phyloP scores from a whole-genome alignment of 1,140 invertebrate species.

The Camponotus pennsylvanicus region DNA sequence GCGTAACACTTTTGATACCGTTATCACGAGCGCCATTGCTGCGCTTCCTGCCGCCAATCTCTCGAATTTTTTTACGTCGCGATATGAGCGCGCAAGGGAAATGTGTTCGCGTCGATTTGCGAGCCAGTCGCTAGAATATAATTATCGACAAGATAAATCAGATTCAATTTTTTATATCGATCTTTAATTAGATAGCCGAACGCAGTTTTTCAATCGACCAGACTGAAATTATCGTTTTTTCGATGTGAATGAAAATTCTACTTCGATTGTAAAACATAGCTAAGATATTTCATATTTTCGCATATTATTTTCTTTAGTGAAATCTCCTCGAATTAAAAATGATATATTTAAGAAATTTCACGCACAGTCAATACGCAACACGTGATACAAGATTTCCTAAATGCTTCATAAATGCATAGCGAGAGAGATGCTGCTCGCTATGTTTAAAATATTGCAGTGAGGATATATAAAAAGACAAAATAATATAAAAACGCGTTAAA shows the following conservation, averaged over 20 bases:
- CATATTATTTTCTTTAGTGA: neutral
- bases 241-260: constrained; percentile 2
- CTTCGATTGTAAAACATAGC: neutral
- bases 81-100: constrained; percentile 50
- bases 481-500: constrained; percentile 6
- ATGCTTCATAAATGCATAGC: no score
- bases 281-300: constrained; percentile 1
- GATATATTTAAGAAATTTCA: neutral
- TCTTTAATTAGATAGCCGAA: constrained; percentile 54
- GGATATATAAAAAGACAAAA: neutral
- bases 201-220: constrained; percentile 40
- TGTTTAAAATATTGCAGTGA: neutral
- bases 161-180: constrained; percentile 35
- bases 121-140: constrained; percentile 60
- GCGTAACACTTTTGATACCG: constrained; percentile 76
- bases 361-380: neutral
- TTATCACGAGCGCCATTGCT: constrained; percentile 71
- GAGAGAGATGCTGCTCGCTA: neutral
- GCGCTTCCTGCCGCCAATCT: constrained; percentile 71
- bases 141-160: constrained; percentile 54
- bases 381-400: neutral
- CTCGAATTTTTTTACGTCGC: constrained; percentile 26
- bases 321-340: neutral
- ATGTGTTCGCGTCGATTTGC: constrained; percentile 28
- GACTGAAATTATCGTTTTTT: constrained; percentile 30